Conservation (phyloP, 2,797 vertebrate species). For the Oreonectes daqikongensis region DNA sequence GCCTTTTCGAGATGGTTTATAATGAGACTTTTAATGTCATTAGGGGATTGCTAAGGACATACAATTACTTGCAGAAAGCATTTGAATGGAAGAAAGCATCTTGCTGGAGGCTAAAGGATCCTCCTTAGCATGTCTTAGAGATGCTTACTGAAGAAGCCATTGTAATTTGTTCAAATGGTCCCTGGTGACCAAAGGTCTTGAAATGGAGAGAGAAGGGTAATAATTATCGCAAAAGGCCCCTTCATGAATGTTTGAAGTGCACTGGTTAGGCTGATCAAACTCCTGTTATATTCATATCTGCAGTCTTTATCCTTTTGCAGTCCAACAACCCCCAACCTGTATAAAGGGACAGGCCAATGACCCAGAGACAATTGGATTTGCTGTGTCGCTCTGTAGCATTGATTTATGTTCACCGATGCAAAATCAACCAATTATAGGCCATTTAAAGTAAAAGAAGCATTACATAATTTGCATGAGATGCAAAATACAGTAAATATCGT, state of each 20-base stretch:
- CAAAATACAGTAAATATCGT: constrained; percentile 11
- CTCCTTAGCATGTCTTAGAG: constrained; percentile 58
- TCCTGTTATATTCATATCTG: constrained; percentile 37
- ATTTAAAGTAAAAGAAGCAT: constrained; percentile 34
- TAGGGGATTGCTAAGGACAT: constrained; percentile 51
- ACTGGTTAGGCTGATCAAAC: constrained; percentile 32
- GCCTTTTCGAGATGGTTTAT: constrained; percentile 51
- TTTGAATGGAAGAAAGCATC: constrained; percentile 52
- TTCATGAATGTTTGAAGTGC: constrained; percentile 19
- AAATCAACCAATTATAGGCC: constrained; percentile 14
- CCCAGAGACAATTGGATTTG: constrained; percentile 35
- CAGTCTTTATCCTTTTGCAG: constrained; percentile 21
- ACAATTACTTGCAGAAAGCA: constrained; percentile 60
- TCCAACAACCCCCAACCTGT: constrained; percentile 30
- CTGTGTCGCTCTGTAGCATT: constrained; percentile 32
- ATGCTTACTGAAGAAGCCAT: constrained; percentile 59
- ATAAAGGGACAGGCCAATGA: neutral
- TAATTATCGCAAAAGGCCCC: constrained; percentile 27
- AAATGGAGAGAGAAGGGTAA: constrained; percentile 30
- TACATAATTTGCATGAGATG: constrained; percentile 19
- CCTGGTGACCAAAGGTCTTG: constrained; percentile 50
- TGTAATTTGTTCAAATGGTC: constrained; percentile 60
- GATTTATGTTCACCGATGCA: constrained; percentile 40
- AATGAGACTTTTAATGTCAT: constrained; percentile 59
- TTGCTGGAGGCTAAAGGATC: constrained; percentile 49